Evolutionary conservation across 2,888 invertebrate species (phyloP), one percentile per base, ranked within the genome.

Genomic region (Papilio elwesi): DNA sequence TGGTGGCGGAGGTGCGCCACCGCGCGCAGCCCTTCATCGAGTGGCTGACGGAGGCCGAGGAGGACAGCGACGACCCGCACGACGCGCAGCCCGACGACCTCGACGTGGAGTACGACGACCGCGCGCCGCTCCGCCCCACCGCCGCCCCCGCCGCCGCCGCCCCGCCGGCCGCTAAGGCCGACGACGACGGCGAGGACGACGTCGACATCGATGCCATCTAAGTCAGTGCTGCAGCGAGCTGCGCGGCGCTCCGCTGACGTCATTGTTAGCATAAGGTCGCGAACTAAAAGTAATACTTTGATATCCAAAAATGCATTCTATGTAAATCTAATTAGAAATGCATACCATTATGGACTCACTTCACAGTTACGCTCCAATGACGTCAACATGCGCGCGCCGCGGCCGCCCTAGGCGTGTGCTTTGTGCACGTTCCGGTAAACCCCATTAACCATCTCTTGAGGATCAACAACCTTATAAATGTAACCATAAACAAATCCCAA

Each of bases 11-110:
- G 87, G 98, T 99, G 85, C 97, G 98, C 80, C 96, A 97, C 77
- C 97, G 97, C 85, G 99, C 98, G 69, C 96, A 96, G 84, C 98
- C 98, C 73, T 98, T 99, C 92, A 95, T 99, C 76, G 98, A 97
- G 84, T 99, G 99, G 99, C 95, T 99, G 81, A 96, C 97, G 88
- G 98, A 99, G 87, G 99, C 99, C 74, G 99, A 99, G 89, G 98
- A 98, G 86, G 97, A 97, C 77, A 97, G 96, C n/a, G 95, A 95
- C 55, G 96, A 96, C 43, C 70, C 47, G 9, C 71, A 71, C 65
- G 59, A 59, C 59, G 38, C 59, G 0, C 72, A 59, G 69, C 73
- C 16, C 15, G 77, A 76, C 74, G 78, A 78, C 69, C 73, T 78
- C 16, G 78, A 78, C 75, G 77, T 79, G 10, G 53, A 98, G 88